phyloP scores from a whole-genome alignment of 2,797 vertebrate genomes.

The Arctocebus calabarensis region DNA sequence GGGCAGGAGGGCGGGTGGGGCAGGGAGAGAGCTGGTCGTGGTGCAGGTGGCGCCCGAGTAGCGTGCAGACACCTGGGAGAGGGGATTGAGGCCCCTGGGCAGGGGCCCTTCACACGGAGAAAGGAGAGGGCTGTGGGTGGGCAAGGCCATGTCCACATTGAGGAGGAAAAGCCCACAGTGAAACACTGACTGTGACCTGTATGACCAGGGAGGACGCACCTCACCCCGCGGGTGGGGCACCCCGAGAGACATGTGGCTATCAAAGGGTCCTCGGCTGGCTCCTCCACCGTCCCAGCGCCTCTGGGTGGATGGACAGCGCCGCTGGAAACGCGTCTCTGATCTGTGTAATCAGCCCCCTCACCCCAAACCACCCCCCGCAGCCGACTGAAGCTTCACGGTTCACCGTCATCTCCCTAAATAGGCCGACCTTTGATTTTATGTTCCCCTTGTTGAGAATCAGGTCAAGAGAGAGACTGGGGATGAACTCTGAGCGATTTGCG shows the following conservation, averaged over 20 bases:
- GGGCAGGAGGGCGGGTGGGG: no score
- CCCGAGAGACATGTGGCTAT: rapidly evolving
- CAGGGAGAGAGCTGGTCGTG: background rate
- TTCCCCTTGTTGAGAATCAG: constrained; percentile 56
- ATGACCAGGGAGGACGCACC: rapidly evolving
- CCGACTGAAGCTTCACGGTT: background rate
- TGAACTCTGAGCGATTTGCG: background rate
- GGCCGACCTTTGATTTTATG: constrained; percentile 53
- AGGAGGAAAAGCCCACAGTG: no score
- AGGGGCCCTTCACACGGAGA: background rate
- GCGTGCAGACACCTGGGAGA: no score
- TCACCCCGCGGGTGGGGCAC: rapidly evolving
- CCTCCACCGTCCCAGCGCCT: rapidly evolving
- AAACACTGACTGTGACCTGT: rapidly evolving
- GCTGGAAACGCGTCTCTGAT: background rate
- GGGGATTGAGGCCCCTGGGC: background rate
- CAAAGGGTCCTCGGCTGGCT: rapidly evolving
- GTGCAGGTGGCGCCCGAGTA: no score
- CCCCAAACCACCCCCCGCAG: no score
- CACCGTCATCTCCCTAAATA: background rate
- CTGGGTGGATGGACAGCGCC: rapidly evolving
- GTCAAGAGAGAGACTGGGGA: constrained; percentile 48
- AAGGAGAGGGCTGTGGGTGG: background rate
- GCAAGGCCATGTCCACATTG: rapidly evolving
- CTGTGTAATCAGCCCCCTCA: background rate